Percentiles rank a stretch among this genome's conserved stretches.
phyloP scores from a whole-genome alignment of 2,113 vertebrate species.

The Laticauda laticaudata region DNA sequence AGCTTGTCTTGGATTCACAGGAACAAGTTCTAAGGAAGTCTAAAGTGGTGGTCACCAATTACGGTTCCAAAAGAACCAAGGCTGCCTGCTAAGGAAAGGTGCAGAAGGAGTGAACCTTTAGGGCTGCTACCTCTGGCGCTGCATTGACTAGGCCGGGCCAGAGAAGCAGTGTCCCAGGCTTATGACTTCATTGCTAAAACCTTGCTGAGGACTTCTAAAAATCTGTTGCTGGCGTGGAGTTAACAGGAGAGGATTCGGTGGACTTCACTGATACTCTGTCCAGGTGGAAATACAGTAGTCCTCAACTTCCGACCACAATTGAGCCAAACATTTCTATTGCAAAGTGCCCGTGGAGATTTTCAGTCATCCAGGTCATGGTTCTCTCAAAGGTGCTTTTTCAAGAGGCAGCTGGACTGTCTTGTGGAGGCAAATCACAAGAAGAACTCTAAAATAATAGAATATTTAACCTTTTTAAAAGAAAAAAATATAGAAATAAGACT shows the following conservation, averaged over 20 bases:
- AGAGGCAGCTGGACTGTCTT: no score
- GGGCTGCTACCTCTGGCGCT: not conserved
- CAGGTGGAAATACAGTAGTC: not conserved
- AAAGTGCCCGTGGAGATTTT: no score
- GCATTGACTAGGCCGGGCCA: not conserved
- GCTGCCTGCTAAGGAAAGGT: no score
- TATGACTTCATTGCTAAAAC: not conserved
- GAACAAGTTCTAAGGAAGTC: not conserved
- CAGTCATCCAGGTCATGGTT: no score
- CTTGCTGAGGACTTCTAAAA: not conserved
- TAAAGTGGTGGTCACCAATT: not conserved
- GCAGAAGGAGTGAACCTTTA: not conserved
- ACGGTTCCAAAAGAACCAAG: not conserved
- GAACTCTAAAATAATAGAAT: not conserved
- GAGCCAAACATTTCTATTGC: no score
- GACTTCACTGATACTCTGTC: not conserved
- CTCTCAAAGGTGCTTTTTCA: no score
- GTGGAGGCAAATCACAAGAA: not conserved
- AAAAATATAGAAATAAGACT: not conserved
- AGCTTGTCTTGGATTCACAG: not conserved
- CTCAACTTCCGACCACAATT: not conserved
- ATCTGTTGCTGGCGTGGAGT: not conserved
- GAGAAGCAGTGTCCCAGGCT: not conserved
- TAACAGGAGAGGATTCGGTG: not conserved
- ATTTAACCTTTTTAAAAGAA: not conserved